Base-by-base conservation (phyloP, 2,113 vertebrate species). In the Stomatorhinus ivindoensis region DNA sequence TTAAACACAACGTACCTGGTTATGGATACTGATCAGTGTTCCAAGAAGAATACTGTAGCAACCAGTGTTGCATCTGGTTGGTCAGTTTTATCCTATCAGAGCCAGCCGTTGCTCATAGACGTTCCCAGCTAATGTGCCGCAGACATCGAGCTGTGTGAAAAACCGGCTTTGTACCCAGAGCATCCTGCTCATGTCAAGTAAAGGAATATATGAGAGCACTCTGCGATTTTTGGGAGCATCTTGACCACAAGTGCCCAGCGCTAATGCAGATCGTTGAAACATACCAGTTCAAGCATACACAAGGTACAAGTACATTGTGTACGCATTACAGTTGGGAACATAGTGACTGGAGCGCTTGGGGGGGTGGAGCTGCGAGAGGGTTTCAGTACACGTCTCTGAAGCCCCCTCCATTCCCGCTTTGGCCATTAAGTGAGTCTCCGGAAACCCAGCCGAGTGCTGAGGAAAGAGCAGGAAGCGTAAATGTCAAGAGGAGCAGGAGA, bases 401-500 rank as follows among this genome's bases (percentile, higher is more conserved):
- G 48, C 85, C 85, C 85, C 55, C 85, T 87, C 85, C 85, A 24
- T 50, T 17, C 85, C 31, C 85, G 85, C 50, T 47, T 55, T 17
- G 85, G 27, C 85, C 85, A 87, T 87, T 87, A 87, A 53, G 85
- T 87, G 85, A 87, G 47, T 27, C 15, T 53, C 48, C 50, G 7
- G 85, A 35, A 31, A 24, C 48, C 31, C 50, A 35, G 50, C 48
- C 85, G 50, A 87, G 85, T 7, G 50, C 50, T 47, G 85, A 51
- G 15, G 85, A 27, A 55, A 87, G 50, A 87, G 85, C 15, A 17
- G 50, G 85, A 53, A 51, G 27, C 27, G 2, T 17, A 42, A 87
- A 87, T 55, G 85, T 87, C 85, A 87, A 87, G 85, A 53, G 85
- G 50, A 86, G 11, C 11, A 35, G 50, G 27, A 42, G 85, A 87